Evolutionary conservation across 2,888 invertebrate species (phyloP).

Genomic region (Rotaria macrura): DNA sequence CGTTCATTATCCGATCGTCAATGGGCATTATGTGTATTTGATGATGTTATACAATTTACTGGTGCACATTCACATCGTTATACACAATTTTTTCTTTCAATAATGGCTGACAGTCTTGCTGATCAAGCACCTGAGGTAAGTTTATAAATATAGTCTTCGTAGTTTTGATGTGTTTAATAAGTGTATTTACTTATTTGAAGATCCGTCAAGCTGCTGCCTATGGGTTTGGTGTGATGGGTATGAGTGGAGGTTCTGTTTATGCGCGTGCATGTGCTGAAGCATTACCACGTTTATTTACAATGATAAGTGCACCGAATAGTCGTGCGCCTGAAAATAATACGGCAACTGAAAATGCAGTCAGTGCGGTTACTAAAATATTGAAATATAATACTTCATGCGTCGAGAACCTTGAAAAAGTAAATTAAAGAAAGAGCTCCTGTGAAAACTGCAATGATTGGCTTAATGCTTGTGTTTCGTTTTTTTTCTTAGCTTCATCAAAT

Average conservation of each 20-base stretch:
- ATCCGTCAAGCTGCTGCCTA: slow-evolving; percentile 84
- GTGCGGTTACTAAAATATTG: slow-evolving; percentile 93
- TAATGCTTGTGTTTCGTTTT: slow-evolving; percentile 41
- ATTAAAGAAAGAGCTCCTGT: background rate
- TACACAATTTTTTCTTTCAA: slow-evolving; percentile 21
- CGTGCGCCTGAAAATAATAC: slow-evolving; percentile 70
- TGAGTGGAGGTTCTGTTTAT: slow-evolving; percentile 56
- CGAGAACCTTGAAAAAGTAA: background rate
- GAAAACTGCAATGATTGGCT: slow-evolving; percentile 41
- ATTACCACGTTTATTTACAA: slow-evolving; percentile 69
- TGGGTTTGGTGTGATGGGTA: slow-evolving; percentile 83
- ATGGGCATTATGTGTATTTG: slow-evolving; percentile 95
- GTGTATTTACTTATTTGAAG: background rate
- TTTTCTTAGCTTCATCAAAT: slow-evolving; percentile 65
- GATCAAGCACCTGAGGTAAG: slow-evolving; percentile 28
- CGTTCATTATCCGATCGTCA: slow-evolving; percentile 85
- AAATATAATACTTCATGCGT: slow-evolving; percentile 57
- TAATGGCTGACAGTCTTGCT: slow-evolving; percentile 18
- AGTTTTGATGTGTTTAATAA: too few species aligned
- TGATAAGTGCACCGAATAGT: slow-evolving; percentile 70
- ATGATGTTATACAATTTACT: slow-evolving; percentile 81
- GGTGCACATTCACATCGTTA: slow-evolving; percentile 56
- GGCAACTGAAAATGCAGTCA: slow-evolving; percentile 93
- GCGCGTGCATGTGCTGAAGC: slow-evolving; percentile 57
- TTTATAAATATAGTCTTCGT: too few species aligned